Percentiles rank a stretch among this genome's conserved stretches.
Evolutionary conservation across 2,888 invertebrate genomes (phyloP).

Genomic region (Horisme vitalbata): DNA sequence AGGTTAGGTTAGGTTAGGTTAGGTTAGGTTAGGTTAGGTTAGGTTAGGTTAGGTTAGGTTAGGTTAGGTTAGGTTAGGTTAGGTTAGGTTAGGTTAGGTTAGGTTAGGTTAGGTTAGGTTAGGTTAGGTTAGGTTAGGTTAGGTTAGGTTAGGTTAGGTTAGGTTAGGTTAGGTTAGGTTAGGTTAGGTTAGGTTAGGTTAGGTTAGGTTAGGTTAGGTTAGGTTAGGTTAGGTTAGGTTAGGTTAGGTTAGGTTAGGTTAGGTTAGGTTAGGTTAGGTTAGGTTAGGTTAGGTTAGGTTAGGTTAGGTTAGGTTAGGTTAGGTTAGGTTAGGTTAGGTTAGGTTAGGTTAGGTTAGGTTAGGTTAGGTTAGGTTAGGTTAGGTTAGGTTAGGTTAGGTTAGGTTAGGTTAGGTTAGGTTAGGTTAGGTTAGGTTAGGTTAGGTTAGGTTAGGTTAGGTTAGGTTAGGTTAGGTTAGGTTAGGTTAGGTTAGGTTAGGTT

Average conservation of each 20-base stretch:
- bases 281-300: conserved; percentile 18
- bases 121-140: conserved; percentile 36
- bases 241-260: conserved; percentile 26
- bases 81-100: conserved; percentile 30
- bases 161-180: conserved; percentile 33
- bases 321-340: conserved; percentile 15
- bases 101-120: conserved; percentile 34
- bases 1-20: conserved; percentile 31
- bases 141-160: conserved; percentile 35
- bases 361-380: conserved; percentile 18
- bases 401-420: conserved; percentile 17
- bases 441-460: conserved; percentile 17
- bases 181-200: conserved; percentile 25
- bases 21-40: conserved; percentile 33
- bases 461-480: conserved; percentile 17
- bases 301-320: conserved; percentile 18
- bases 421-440: conserved; percentile 17
- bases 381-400: conserved; percentile 17
- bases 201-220: conserved; percentile 22
- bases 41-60: conserved; percentile 29
- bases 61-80: conserved; percentile 32
- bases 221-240: conserved; percentile 19
- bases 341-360: conserved; percentile 18
- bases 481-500: conserved; percentile 16
- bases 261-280: conserved; percentile 25